Evolutionary conservation across 2,888 invertebrate species (phyloP).

Genomic region (Entomobrya multifasciata): DNA sequence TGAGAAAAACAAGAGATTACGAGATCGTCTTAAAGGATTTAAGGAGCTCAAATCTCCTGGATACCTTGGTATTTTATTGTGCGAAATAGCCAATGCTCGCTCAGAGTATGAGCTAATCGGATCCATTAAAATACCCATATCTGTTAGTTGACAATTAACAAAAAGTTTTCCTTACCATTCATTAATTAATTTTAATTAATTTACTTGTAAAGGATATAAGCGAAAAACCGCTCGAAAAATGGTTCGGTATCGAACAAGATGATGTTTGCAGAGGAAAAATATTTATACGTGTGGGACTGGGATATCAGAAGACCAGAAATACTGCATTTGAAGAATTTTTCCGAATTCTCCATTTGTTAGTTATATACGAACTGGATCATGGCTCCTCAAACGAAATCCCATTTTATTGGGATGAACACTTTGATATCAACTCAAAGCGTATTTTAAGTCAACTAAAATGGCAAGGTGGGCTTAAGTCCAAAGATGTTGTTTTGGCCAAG

Average conservation of each 20-base stretch:
- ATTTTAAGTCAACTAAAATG: conserved; percentile 68
- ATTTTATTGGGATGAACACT: conserved; percentile 71
- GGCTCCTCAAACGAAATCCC: conserved; percentile 35
- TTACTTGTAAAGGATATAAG: conserved; percentile 59
- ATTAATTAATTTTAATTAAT: background rate
- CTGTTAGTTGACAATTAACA: conserved; percentile 43
- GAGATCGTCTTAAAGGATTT: conserved; percentile 53
- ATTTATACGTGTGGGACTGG: conserved; percentile 66
- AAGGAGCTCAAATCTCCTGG: conserved; percentile 62
- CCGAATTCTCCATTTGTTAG: conserved; percentile 63
- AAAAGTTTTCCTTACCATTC: background rate
- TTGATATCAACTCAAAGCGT: conserved; percentile 67
- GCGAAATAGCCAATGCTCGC: conserved; percentile 67
- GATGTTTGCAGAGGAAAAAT: conserved; percentile 68
- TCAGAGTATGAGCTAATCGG: conserved; percentile 70
- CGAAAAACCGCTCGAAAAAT: conserved; percentile 70
- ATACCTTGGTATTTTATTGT: conserved; percentile 54
- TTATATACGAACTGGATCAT: conserved; percentile 62
- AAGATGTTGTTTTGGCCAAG: conserved; percentile 73
- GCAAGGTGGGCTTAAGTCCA: conserved; percentile 70
- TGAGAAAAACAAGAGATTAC: conserved; percentile 64
- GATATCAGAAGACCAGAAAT: conserved; percentile 67
- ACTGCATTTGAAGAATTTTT: conserved; percentile 67
- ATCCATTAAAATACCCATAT: conserved; percentile 61
- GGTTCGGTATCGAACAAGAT: conserved; percentile 61